phyloP scores from a whole-genome alignment of 2,113 vertebrate species.

The Gasterosteus nipponicus region DNA sequence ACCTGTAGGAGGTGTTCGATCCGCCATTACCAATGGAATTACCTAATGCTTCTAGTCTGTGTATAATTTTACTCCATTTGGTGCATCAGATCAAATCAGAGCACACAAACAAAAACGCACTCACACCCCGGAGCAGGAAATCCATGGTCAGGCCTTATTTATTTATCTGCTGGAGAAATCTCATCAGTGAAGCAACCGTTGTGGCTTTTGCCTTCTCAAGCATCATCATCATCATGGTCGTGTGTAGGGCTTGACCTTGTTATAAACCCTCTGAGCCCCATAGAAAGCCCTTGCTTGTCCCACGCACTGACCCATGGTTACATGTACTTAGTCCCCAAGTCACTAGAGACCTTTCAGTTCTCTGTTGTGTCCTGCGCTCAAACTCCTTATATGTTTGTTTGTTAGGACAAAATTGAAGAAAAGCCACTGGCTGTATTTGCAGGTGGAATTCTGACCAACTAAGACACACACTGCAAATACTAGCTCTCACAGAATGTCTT shows the following conservation, averaged over 20 bases:
- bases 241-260: conserved; percentile 64
- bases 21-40: conserved; percentile 25
- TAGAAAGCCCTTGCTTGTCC: conserved; percentile 74
- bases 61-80: conserved; percentile 21
- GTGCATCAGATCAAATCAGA: conserved; percentile 19
- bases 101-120: conserved; percentile 52
- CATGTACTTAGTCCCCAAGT: conserved; percentile 65
- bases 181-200: conserved; percentile 57
- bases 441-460: conserved; percentile 26
- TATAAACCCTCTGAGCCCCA: conserved; percentile 59
- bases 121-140: conserved; percentile 54
- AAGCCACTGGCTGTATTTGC: conserved; percentile 59
- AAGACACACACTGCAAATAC: conserved; percentile 19
- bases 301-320: conserved; percentile 46
- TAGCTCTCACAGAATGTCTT: neutral
- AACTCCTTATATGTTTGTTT: conserved; percentile 34
- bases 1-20: conserved; percentile 28
- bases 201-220: conserved; percentile 47
- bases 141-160: conserved; percentile 62
- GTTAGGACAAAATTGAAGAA: conserved; percentile 47
- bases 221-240: conserved; percentile 46
- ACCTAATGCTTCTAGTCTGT: conserved; percentile 20
- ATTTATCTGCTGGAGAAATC: conserved; percentile 71
- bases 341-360: conserved; percentile 74
- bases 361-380: conserved; percentile 60